Conservation (phyloP, 2,888 invertebrate genomes). For the Nematopogon swammerdamellus region DNA sequence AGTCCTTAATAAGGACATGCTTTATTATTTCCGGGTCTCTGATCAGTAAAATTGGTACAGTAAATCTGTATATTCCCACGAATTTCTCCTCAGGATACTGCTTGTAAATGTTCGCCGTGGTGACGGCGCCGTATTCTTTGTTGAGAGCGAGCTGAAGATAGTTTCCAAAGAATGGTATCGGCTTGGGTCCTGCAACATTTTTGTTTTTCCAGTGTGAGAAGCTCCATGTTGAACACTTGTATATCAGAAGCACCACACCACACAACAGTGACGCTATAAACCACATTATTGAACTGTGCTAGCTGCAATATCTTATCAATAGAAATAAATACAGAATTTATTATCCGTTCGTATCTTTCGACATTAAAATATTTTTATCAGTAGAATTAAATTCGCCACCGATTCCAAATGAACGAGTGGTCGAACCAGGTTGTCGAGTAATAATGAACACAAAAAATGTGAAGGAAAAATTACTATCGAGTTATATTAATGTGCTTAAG, state of each 20-base stretch:
- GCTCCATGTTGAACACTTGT: not conserved
- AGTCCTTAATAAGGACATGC: constrained; percentile 6
- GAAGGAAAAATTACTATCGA: too few species aligned
- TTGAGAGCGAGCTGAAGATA: not conserved
- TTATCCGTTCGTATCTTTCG: too few species aligned
- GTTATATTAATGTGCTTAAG: too few species aligned
- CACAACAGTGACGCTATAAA: too few species aligned
- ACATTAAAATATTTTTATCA: too few species aligned
- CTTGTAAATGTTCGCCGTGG: not conserved
- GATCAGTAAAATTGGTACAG: not conserved
- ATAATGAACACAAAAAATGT: too few species aligned
- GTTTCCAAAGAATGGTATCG: constrained; percentile 1
- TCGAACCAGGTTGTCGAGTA: too few species aligned
- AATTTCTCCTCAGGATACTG: not conserved
- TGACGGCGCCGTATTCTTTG: not conserved
- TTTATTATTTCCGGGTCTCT: constrained; percentile 4
- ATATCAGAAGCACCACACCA: not conserved
- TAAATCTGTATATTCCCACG: not conserved
- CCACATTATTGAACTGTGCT: too few species aligned
- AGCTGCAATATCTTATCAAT: too few species aligned
- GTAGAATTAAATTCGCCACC: too few species aligned
- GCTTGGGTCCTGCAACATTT: not conserved
- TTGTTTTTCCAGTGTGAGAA: not conserved
- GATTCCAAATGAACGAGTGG: too few species aligned
- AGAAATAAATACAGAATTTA: too few species aligned